phyloP scores from a whole-genome alignment of 2,797 vertebrate species.

The Setipinna tenuifilis region DNA sequence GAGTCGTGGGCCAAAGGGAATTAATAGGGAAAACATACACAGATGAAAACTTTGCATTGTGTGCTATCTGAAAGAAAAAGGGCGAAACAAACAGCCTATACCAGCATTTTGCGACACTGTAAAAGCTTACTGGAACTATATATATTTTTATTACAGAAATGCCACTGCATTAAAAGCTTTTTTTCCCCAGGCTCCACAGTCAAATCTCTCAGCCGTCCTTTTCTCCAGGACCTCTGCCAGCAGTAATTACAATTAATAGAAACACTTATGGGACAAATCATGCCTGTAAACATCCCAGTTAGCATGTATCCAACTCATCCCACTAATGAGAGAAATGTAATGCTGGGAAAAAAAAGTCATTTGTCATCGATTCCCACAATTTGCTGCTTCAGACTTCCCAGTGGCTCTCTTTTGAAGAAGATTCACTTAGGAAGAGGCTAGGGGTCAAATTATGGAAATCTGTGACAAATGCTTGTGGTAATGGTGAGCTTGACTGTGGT shows the following conservation, averaged over 20 bases:
- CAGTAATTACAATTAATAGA: conserved; percentile 44
- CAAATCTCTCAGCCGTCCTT: conserved; percentile 32
- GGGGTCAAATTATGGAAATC: too few species aligned
- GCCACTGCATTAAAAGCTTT: background rate
- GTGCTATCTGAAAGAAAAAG: background rate
- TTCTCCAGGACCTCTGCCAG: conserved; percentile 6
- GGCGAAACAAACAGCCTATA: background rate
- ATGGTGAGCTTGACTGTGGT: background rate
- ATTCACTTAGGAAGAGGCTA: background rate
- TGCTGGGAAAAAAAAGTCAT: conserved; percentile 24
- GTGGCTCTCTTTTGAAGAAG: background rate
- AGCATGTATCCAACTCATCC: conserved; percentile 31
- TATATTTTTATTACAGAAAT: background rate
- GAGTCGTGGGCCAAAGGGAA: too few species aligned
- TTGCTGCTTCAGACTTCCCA: background rate
- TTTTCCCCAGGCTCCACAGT: conserved; percentile 10
- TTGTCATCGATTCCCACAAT: conserved; percentile 25
- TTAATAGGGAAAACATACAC: background rate
- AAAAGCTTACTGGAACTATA: background rate
- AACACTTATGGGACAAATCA: conserved; percentile 45
- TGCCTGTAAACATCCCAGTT: conserved; percentile 37
- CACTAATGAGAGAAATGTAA: conserved; percentile 40
- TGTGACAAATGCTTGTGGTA: too few species aligned
- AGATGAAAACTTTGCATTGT: background rate
- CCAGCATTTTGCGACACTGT: background rate